Conservation (phyloP, 2,888 invertebrate genomes). For the Apocheima hispidaria region DNA sequence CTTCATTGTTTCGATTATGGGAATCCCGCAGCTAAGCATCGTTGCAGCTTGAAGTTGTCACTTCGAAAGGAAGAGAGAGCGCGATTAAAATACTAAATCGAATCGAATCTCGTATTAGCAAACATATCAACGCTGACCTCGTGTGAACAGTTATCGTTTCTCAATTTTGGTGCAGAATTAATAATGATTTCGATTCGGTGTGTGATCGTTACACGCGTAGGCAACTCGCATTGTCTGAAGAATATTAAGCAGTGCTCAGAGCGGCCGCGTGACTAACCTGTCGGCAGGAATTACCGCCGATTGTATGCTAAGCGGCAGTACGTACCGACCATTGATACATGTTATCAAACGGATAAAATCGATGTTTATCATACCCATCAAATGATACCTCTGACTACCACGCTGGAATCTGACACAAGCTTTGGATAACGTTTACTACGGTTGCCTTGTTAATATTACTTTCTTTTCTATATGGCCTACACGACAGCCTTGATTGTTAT, state of each 20-base stretch:
- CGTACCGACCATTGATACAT: slow-evolving; percentile 51
- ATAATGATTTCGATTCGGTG: slow-evolving; percentile 57
- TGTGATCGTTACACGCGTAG: slow-evolving; percentile 73
- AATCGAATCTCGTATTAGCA: slow-evolving; percentile 69
- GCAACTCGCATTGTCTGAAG: slow-evolving; percentile 62
- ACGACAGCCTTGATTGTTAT: slow-evolving; percentile 31
- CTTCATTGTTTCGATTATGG: slow-evolving; percentile 33
- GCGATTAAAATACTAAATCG: slow-evolving; percentile 38
- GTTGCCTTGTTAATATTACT: slow-evolving; percentile 9
- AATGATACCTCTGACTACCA: slow-evolving; percentile 19
- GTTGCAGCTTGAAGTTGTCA: slow-evolving; percentile 28
- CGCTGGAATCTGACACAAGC: slow-evolving; percentile 21
- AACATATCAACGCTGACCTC: slow-evolving; percentile 73
- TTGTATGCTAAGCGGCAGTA: slow-evolving; percentile 78
- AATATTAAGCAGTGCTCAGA: slow-evolving; percentile 74
- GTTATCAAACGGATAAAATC: slow-evolving; percentile 39
- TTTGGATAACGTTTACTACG: slow-evolving; percentile 6
- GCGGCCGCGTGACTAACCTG: slow-evolving; percentile 79
- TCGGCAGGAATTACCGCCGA: slow-evolving; percentile 76
- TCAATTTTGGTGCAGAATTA: slow-evolving; percentile 60
- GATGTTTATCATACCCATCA: slow-evolving; percentile 36
- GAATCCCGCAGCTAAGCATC: slow-evolving; percentile 26
- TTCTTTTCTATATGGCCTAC: slow-evolving; percentile 7
- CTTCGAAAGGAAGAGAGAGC: slow-evolving; percentile 37
- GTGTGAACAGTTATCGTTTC: slow-evolving; percentile 79